Evolutionary conservation across 2,797 vertebrate genomes (phyloP).

Genomic region (Gypaetus barbatus): DNA sequence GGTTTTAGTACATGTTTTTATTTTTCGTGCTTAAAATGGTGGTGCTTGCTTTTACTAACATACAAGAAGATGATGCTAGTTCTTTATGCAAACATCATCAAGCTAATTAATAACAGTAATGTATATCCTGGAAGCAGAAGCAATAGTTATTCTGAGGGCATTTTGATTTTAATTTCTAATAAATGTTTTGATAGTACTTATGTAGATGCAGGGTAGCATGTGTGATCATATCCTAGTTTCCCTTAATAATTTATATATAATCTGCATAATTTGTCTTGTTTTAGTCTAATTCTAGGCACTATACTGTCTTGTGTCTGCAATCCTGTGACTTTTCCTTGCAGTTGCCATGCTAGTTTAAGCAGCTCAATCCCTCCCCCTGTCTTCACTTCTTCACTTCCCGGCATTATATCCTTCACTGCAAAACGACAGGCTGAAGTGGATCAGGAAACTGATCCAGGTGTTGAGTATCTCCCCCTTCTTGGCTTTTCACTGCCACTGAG

Average conservation of each 20-base stretch:
- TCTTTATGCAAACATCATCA: not conserved
- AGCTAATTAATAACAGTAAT: not conserved
- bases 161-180: not conserved
- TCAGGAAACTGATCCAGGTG: not conserved
- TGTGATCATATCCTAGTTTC: not conserved
- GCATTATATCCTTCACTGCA: not conserved
- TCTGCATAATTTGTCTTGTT: not conserved
- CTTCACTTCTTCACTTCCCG: not conserved
- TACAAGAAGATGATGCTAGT: not conserved
- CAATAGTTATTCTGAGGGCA: not conserved
- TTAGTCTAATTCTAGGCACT: not conserved
- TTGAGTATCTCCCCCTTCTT: not conserved
- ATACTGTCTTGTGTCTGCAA: accelerated
- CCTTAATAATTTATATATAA: not conserved
- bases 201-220: not conserved
- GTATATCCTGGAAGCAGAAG: not conserved
- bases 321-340: not conserved
- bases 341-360: not conserved
- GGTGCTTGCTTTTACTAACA: not conserved
- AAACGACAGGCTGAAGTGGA: not conserved
- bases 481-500: not conserved
- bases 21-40: not conserved
- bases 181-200: not conserved
- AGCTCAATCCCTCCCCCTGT: not conserved
- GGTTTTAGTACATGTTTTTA: not conserved